Conservation (phyloP, 2,113 vertebrate species). For the Lamprotornis superbus region DNA sequence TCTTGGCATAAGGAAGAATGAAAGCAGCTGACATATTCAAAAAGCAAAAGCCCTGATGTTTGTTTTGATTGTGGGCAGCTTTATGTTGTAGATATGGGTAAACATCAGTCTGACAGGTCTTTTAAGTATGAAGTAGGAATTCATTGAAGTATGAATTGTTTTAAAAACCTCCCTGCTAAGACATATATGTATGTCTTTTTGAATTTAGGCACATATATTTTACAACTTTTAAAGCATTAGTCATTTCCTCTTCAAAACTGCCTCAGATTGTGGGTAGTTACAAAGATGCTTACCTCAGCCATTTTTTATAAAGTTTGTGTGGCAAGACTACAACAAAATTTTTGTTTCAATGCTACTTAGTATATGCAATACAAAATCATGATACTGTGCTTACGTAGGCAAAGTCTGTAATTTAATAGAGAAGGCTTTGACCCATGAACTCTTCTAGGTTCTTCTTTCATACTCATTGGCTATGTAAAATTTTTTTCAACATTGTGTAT, state of each 20-base stretch:
- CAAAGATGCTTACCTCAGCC: fast-evolving
- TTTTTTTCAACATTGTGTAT: background rate
- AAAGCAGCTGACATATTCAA: background rate
- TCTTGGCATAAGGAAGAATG: background rate
- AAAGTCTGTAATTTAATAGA: background rate
- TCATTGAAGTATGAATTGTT: background rate
- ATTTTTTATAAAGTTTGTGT: background rate
- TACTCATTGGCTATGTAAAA: background rate
- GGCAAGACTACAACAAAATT: background rate
- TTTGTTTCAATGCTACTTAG: background rate
- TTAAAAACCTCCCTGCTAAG: background rate
- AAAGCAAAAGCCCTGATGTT: background rate
- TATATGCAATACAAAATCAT: background rate
- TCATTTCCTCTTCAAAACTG: background rate
- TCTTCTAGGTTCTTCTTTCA: background rate
- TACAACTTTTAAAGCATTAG: background rate
- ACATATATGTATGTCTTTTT: background rate
- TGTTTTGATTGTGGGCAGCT: background rate
- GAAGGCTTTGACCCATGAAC: background rate
- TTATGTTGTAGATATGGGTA: background rate
- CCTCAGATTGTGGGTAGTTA: background rate
- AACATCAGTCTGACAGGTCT: background rate
- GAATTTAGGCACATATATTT: background rate
- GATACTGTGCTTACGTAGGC: background rate
- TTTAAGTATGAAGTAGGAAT: background rate